Evolutionary conservation across 2,797 vertebrate genomes (phyloP).

Genomic region (Neopelma chrysocephalum): DNA sequence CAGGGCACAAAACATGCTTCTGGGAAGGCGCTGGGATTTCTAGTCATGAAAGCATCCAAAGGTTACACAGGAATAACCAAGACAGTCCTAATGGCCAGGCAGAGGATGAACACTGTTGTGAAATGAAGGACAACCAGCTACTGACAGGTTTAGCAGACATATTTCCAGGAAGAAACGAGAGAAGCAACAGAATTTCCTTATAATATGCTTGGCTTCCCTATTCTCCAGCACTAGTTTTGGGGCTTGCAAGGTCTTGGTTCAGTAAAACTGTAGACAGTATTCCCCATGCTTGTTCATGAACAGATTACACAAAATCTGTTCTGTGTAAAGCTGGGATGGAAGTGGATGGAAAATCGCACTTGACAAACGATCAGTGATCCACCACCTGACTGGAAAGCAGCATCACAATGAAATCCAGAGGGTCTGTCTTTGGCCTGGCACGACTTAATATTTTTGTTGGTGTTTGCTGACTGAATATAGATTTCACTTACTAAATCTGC

Average conservation of each 20-base stretch:
- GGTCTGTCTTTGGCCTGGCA: neutral
- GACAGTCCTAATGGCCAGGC: neutral
- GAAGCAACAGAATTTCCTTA: neutral
- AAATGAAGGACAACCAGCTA: neutral
- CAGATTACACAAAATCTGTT: neutral
- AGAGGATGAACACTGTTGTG: rapidly evolving
- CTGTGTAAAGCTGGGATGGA: neutral
- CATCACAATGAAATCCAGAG: neutral
- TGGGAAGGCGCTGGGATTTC: neutral
- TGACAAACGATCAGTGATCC: neutral
- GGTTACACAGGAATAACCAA: neutral
- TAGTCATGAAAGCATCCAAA: neutral
- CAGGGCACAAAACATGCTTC: rapidly evolving
- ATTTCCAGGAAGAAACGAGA: neutral
- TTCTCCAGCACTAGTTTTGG: neutral
- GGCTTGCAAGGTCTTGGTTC: neutral
- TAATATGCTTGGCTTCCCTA: neutral
- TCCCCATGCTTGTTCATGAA: neutral
- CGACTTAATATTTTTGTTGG: neutral
- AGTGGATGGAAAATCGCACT: neutral
- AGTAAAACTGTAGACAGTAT: neutral
- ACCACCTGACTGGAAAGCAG: neutral
- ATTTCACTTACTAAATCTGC: neutral
- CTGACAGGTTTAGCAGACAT: neutral
- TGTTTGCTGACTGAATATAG: neutral